Conservation (phyloP, 2,888 invertebrate genomes). For the Auanema freiburgensis region DNA sequence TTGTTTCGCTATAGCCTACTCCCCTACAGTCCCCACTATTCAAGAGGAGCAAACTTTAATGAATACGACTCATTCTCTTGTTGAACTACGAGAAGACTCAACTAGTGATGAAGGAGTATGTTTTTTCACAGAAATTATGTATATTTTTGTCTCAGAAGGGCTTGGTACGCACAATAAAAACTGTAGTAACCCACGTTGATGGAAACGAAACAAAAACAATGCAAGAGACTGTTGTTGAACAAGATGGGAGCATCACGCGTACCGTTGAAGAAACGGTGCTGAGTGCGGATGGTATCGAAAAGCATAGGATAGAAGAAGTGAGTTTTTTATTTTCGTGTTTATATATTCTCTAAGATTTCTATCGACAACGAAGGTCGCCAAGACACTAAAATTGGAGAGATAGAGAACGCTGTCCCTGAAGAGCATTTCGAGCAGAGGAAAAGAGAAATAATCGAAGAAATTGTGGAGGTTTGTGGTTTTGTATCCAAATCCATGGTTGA, state of each 20-base stretch:
- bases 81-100: background rate
- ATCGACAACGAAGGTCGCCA: too few species aligned
- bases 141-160: slow-evolving; percentile 20
- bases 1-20: slow-evolving; percentile 14
- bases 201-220: slow-evolving; percentile 38
- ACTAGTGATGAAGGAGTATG: background rate
- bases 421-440: too few species aligned
- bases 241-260: slow-evolving; percentile 32
- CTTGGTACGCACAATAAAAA: slow-evolving; percentile 36
- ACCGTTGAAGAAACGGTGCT: slow-evolving; percentile 37
- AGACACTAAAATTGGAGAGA: too few species aligned
- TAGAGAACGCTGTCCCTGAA: too few species aligned
- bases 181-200: slow-evolving; percentile 38
- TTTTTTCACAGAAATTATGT: background rate
- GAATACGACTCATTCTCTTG: slow-evolving; percentile 11
- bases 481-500: too few species aligned
- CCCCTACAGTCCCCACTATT: slow-evolving; percentile 18
- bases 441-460: too few species aligned
- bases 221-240: slow-evolving; percentile 40
- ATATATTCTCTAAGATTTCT: too few species aligned
- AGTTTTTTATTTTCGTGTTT: too few species aligned
- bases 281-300: slow-evolving; percentile 34
- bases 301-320: slow-evolving; percentile 32
- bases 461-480: too few species aligned
- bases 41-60: slow-evolving; percentile 9